These are phyloP conservation scores for Peromyscus leucopus DNA, from an alignment of 2,113 vertebrate species.

Conservation along the genomic window DNA sequence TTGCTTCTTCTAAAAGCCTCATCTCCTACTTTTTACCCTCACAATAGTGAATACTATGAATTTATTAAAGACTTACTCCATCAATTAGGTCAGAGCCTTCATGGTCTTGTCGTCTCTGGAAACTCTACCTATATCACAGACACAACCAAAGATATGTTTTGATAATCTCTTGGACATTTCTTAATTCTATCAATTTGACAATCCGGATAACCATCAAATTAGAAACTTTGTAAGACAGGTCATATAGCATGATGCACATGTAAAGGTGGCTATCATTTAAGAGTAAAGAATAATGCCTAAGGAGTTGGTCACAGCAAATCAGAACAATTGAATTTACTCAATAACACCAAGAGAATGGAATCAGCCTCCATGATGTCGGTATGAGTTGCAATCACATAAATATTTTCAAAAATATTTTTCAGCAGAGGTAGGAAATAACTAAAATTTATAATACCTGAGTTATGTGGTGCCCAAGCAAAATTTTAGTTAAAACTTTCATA, in stretches of 20 bases:
- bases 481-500: not conserved
- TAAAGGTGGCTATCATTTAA: not conserved
- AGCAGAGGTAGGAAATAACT: not conserved
- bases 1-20: not conserved
- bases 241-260: not conserved
- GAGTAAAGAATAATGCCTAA: conserved; percentile 13
- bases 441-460: not conserved
- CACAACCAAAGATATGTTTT: not conserved
- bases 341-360: not conserved
- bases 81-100: not conserved
- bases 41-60: not conserved
- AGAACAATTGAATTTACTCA: conserved; percentile 11
- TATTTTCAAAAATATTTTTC: conserved; percentile 31
- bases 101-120: not conserved
- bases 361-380: not conserved
- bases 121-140: not conserved
- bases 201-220: not conserved
- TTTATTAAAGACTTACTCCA: not conserved
- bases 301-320: conserved; percentile 11
- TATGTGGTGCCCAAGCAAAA: not conserved
- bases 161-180: not conserved
- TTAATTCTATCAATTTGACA: not conserved
- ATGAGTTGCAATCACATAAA: not conserved
- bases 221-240: not conserved
- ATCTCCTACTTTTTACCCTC: too few species aligned